These are phyloP conservation scores for Pachycephala philippinensis DNA, from an alignment of 2,113 vertebrate genomes.

Conservation along the genomic window DNA sequence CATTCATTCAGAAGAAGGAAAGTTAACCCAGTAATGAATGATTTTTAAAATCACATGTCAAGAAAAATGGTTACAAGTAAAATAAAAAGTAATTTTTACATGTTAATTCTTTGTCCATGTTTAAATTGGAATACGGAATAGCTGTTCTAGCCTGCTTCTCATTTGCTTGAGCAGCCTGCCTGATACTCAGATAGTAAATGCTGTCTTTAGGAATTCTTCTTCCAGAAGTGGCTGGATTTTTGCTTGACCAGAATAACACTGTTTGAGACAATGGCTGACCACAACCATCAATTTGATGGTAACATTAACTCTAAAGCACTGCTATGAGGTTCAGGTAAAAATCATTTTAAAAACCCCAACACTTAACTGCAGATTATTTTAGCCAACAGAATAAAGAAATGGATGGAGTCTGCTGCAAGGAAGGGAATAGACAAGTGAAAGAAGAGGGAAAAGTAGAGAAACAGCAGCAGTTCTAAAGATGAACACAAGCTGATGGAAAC, in stretches of 20 bases:
- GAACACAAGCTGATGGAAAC: neutral
- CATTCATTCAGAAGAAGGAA: no score
- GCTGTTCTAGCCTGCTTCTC: neutral
- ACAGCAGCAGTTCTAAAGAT: neutral
- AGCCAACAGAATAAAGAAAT: neutral
- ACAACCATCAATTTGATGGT: neutral
- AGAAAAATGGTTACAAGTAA: neutral
- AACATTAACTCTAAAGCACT: neutral
- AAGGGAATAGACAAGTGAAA: neutral
- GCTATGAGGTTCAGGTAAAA: neutral
- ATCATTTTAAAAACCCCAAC: neutral
- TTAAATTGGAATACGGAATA: neutral
- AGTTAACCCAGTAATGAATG: neutral
- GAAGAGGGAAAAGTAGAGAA: neutral
- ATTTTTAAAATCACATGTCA: neutral
- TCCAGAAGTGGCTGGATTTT: neutral
- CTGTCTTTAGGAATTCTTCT: neutral
- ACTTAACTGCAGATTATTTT: neutral
- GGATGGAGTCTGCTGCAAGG: neutral
- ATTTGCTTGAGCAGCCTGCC: neutral
- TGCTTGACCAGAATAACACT: neutral
- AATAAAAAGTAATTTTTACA: neutral
- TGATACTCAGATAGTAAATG: neutral
- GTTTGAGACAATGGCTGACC: neutral
- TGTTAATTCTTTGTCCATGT: neutral